A percentile compares a stretch with the other conserved stretches of the same genome.
phyloP scores from a whole-genome alignment of 2,113 vertebrate species.

The Rhynchomys soricoides region DNA sequence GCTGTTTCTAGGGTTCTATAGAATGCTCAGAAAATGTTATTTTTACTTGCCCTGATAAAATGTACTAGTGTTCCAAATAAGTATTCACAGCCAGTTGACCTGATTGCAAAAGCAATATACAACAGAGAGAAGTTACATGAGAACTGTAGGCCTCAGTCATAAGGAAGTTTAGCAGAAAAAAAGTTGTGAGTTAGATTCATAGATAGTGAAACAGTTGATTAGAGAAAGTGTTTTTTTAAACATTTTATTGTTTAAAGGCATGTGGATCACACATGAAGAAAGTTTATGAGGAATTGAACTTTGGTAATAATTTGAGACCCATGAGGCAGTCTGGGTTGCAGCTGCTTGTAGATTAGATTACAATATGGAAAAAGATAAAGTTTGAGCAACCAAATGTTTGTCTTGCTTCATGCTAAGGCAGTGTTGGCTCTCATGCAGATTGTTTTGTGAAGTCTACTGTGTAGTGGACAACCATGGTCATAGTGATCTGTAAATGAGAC shows the following conservation, averaged over 20 bases:
- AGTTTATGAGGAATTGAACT: slow-evolving; percentile 48
- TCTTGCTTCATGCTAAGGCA: background rate
- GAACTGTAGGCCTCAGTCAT: slow-evolving; percentile 6
- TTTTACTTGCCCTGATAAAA: slow-evolving; percentile 35
- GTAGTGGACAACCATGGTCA: slow-evolving; percentile 8
- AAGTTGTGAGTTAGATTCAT: slow-evolving; percentile 37
- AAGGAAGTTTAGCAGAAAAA: slow-evolving; percentile 34
- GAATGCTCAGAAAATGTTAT: slow-evolving; percentile 14
- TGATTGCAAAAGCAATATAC: slow-evolving; percentile 23
- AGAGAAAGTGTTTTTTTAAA: slow-evolving; percentile 47
- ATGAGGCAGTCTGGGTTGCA: slow-evolving; percentile 47
- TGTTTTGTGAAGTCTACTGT: slow-evolving; percentile 39
- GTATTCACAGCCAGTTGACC: slow-evolving; percentile 26
- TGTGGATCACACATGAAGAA: slow-evolving; percentile 40
- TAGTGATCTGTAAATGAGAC: background rate
- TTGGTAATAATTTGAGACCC: slow-evolving; percentile 62
- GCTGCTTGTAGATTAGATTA: slow-evolving; percentile 69
- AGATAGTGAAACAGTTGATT: slow-evolving; percentile 6
- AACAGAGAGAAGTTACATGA: background rate
- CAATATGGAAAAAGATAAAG: slow-evolving; percentile 50
- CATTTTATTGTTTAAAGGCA: slow-evolving; percentile 61
- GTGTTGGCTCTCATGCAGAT: slow-evolving; percentile 26
- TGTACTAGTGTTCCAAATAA: slow-evolving; percentile 50
- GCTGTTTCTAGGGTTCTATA: slow-evolving; percentile 1
- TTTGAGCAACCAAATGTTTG: background rate